Base-by-base conservation (phyloP, 2,113 vertebrate species). In the Deroptyus accipitrinus region DNA sequence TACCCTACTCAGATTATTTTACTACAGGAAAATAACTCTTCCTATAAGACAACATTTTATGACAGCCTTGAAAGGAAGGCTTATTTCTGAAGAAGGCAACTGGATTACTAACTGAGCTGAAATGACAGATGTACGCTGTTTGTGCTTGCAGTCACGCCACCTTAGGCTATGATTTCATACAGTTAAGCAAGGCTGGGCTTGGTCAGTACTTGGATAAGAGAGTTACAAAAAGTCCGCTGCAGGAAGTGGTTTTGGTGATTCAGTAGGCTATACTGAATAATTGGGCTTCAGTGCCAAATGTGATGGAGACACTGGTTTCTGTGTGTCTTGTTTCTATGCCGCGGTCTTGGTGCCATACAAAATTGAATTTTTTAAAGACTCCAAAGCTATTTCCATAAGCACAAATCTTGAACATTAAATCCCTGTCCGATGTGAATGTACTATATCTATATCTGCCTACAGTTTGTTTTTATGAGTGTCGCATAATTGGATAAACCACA, bases 231-330 rank as follows among this genome's bases (percentile, higher is more conserved):
- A 94, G 82, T 70, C 77, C 3, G 13, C 70, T 91, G 83, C 91
- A 97, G 97, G 95, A 97, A 97, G 96, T 97, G 93, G 89, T 66
- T 97, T 95, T 89, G 85, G 84, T 97, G 96, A 96, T 95, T 97
- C 92, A 95, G 67, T 54, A 63, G 88, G n/a, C 37, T 91, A 2
- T n/a, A 70, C 42, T 78, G 80, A 96, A 78, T 94, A 95, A 79
- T 33, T 6, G 2, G 62, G 55, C 70, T 69, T 13, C 61, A 25
- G 33, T 89, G 91, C 92, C 73, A 90, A 57, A 25, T 80, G 62
- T 25, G 74, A 85, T 74, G 39, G 83, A 61, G 70, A 17, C 61
- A 17, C 2, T 44, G 83, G 18, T 30, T 90, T 57, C 68, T 96
- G 42, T 30, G 35, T n/a, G 33, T 59, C 13, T 59, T 6, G 3